Base-by-base conservation (phyloP, 2,113 vertebrate species). In the Rhegmatorhina hoffmannsi region DNA sequence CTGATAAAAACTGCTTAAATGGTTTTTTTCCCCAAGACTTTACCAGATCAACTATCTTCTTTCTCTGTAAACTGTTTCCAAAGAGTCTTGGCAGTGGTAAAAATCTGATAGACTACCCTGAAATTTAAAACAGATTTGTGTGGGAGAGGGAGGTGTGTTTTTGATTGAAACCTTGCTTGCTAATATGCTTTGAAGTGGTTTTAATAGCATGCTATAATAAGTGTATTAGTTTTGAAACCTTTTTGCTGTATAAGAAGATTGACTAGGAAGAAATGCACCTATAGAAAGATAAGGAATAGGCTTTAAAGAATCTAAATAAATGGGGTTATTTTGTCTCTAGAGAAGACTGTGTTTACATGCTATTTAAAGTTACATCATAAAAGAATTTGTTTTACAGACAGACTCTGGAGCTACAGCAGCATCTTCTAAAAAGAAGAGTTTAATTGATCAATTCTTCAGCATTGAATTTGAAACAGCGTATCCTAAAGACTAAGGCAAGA, bases 391-490 rank as follows among this genome's bases (percentile, higher is more conserved):
- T 97, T 97, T 97, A 63, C 97, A 98, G 98, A 97, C 97, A 96
- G 98, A 98, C 75, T 94, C 98, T 85, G 97, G 97, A 94, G 96
- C 96, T 94, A 92, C 97, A 89, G 94, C 97, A 68, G 92, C 98
- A 68, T 95, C 98, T 83, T 96, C 98, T 53, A 95, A 98, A 88
- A 99, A 99, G 98, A 99, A 99, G 98, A 99, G 99, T 97, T 98
- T 99, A 96, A 99, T 99, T 15, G 99, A 99, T 95, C 99, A 99
- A 49, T 99, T 99, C 98, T 99, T 99, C 84, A 99, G 99, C 73
- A 98, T 99, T 94, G 99, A 99, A 95, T 99, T 99, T 97, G 99
- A 99, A 97, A 99, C 99, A 79, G 97, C 98, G 99, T 99, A 99
- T 99, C 99, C 99, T 99, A 98, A 96, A 93, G 67, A 88, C 58